Percentiles rank a stretch among this genome's conserved stretches.
Conservation (phyloP, 2,113 vertebrate species). For the Hiodon tergisus region DNA sequence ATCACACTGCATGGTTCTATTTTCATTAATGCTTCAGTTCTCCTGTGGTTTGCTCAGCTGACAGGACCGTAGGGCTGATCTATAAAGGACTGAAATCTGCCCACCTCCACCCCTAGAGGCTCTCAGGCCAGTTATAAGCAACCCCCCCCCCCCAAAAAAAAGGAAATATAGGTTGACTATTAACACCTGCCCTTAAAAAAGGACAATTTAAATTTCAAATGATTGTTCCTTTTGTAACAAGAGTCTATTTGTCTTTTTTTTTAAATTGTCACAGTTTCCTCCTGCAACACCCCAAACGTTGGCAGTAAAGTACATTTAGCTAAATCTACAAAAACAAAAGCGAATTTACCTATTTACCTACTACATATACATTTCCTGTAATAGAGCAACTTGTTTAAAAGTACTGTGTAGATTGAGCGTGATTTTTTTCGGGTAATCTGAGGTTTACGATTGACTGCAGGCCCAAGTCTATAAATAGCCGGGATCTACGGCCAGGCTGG, state of each 20-base stretch:
- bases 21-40: no score
- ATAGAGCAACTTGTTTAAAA: neutral
- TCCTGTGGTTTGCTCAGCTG: no score
- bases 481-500: no score
- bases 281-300: neutral
- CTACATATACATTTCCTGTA: neutral
- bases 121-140: no score
- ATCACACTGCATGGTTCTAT: no score
- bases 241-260: constrained; percentile 20
- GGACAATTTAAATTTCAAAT: constrained; percentile 17
- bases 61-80: no score
- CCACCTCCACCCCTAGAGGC: no score
- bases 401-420: neutral
- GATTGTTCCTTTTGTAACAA: neutral
- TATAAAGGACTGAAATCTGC: no score
- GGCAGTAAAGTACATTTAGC: neutral
- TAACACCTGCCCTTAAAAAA: constrained; percentile 35
- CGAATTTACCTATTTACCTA: no score
- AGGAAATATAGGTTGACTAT: neutral
- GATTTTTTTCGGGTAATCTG: constrained; percentile 1
- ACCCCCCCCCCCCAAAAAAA: no score
- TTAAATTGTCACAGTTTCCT: neutral
- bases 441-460: neutral
- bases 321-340: no score
- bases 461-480: neutral